phyloP scores from a whole-genome alignment of 2,113 vertebrate species.

The Silurus meridionalis region DNA sequence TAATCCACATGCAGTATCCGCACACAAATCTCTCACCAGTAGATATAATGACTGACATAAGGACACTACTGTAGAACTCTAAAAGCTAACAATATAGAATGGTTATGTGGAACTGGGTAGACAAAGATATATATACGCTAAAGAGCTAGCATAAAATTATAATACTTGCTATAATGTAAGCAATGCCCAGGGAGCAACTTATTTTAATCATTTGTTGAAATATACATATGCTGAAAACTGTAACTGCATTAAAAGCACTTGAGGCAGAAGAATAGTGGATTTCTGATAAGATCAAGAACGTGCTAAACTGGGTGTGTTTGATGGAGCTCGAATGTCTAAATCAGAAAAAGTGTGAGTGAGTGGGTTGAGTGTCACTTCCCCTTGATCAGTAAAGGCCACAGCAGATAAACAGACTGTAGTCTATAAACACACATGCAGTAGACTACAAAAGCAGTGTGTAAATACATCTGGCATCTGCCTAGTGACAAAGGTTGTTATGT shows the following conservation, averaged over 20 bases:
- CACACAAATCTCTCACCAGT: not conserved
- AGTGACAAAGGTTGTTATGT: not conserved
- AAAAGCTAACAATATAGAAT: not conserved
- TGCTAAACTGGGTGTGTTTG: not conserved
- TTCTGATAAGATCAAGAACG: constrained; percentile 4
- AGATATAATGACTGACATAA: not conserved
- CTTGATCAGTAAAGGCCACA: constrained; percentile 28
- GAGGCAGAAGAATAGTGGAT: not conserved
- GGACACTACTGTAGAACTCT: not conserved
- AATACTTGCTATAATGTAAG: not conserved
- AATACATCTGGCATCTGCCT: constrained; percentile 26
- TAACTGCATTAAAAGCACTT: not conserved
- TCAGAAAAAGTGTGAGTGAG: constrained; percentile 6
- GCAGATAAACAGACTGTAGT: constrained; percentile 18
- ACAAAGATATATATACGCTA: not conserved
- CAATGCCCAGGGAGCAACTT: not conserved
- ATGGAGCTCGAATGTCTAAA: not conserved
- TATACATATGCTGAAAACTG: not conserved
- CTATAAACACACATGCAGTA: not conserved
- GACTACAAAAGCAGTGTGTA: not conserved
- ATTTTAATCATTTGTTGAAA: not conserved
- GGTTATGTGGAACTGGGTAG: not conserved
- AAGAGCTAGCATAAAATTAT: not conserved
- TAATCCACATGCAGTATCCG: not conserved
- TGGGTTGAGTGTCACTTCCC: not conserved